Evolutionary conservation across 2,888 invertebrate species (phyloP).

Genomic region (Drosophila falleni): DNA sequence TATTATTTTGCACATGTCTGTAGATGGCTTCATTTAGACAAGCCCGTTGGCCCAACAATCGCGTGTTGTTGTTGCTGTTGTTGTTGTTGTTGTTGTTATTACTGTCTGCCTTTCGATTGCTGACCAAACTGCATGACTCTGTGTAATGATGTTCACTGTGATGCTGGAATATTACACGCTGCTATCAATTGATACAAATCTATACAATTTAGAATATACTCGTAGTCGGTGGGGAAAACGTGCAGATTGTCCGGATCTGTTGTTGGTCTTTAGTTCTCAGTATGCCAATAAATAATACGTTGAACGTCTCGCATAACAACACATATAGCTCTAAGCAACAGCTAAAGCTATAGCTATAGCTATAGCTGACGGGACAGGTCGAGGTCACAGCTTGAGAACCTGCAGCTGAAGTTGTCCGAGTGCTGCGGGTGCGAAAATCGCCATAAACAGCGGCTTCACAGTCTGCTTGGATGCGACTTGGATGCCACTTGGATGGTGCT

Average conservation of each 20-base stretch:
- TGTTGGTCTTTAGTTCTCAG: slow-evolving; percentile 32
- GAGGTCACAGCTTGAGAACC: slow-evolving; percentile 67
- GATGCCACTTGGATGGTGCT: slow-evolving; percentile 10
- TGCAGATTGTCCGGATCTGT: neutral
- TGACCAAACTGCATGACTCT: slow-evolving; percentile 48
- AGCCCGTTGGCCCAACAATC: slow-evolving; percentile 65
- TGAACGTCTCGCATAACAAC: slow-evolving; percentile 62
- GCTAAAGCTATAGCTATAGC: slow-evolving; percentile 9
- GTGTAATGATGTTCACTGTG: slow-evolving; percentile 24
- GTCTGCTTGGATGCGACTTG: slow-evolving; percentile 19
- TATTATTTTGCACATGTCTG: neutral
- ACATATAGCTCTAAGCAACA: slow-evolving; percentile 37
- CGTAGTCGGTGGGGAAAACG: slow-evolving; percentile 8
- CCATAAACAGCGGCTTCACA: slow-evolving; percentile 47
- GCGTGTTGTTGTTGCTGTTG: slow-evolving; percentile 46
- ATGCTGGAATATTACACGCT: slow-evolving; percentile 51
- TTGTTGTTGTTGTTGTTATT: slow-evolving; percentile 31
- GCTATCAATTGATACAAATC: slow-evolving; percentile 78
- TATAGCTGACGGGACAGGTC: slow-evolving; percentile 77
- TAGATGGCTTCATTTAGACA: slow-evolving; percentile 72
- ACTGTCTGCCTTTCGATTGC: slow-evolving; percentile 47
- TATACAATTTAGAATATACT: slow-evolving; percentile 63
- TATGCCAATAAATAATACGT: slow-evolving; percentile 82
- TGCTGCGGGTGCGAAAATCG: slow-evolving; percentile 74
- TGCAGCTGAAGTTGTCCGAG: slow-evolving; percentile 48